Evolutionary conservation across 2,113 vertebrate species (phyloP), one percentile per base, ranked within the genome.

Genomic region (Picathartes gymnocephalus): DNA sequence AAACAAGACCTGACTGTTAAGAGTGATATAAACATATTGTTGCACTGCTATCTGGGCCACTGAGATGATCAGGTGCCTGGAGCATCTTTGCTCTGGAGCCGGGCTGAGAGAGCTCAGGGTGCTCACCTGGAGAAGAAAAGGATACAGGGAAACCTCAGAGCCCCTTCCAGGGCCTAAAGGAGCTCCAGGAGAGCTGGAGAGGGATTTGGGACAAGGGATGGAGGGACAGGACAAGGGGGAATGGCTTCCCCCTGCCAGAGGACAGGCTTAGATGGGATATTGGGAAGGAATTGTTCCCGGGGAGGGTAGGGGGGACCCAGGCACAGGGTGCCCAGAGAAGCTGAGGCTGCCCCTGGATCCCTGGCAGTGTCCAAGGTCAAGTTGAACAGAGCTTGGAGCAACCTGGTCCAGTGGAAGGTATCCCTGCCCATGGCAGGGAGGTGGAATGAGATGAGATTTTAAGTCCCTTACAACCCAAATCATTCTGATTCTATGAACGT

Each of bases 351-450:
- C 28, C 28, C 54, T 71, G 68, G 37, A 47, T 24, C 28, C n/a
- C 47, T 86, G 39, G 10, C 8, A 77, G 42, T 28, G 48, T 10
- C 27, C 35, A 35, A 64, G 57, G 50, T 17, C 25, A 33, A 25
- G 33, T 0, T 88, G 50, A 22, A 23, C 3, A 0, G 9, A 14
- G 22, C 58, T 72, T 27, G 22, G 30, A 31, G 42, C 66, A 35
- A 0, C 31, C 21, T 35, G 40, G 21, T 0, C 0, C 9, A 48
- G 40, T 48, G 31, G 35, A 40, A 64, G 12, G 4, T 50, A 60
- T 42, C 47, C 7, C 8, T 50, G 28, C 17, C 13, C 24, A 8
- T 17, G 28, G 54, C 73, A 56, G 17, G 24, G 12, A 47, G 12
- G 10, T 35, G 16, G 54, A 23, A 73, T 33, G 14, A 30, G 11